phyloP scores from a whole-genome alignment of 2,888 invertebrate genomes.

The Podotricha telesiphe region DNA sequence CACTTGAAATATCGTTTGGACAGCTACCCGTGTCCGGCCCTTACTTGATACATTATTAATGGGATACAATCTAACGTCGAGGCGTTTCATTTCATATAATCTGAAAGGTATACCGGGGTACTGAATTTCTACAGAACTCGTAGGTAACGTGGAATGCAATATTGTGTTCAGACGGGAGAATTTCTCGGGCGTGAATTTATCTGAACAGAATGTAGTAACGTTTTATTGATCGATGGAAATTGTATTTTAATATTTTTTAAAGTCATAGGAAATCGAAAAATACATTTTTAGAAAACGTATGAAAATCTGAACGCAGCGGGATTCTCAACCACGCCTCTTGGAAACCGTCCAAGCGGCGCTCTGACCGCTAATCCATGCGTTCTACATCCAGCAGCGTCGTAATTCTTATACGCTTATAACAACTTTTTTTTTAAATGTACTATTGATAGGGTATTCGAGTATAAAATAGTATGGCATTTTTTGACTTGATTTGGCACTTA shows the following conservation, averaged over 20 bases:
- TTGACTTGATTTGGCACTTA: too few relatives aligned
- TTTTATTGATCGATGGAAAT: background rate
- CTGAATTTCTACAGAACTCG: slow-evolving; percentile 12
- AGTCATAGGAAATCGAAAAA: too few relatives aligned
- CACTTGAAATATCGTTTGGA: slow-evolving; percentile 11
- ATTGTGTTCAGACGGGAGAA: background rate
- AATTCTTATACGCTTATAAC: too few relatives aligned
- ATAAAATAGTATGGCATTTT: too few relatives aligned
- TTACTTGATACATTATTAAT: slow-evolving; percentile 13
- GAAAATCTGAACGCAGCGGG: too few relatives aligned
- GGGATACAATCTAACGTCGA: background rate
- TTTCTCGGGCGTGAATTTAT: slow-evolving; percentile 6
- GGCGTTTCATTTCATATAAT: slow-evolving; percentile 14
- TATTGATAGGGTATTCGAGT: too few relatives aligned
- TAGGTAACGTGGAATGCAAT: slow-evolving; percentile 6
- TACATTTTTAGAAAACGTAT: too few relatives aligned
- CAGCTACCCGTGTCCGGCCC: background rate
- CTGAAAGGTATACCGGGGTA: background rate
- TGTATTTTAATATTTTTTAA: background rate
- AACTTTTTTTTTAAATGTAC: too few relatives aligned
- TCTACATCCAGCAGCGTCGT: too few relatives aligned
- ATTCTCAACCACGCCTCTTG: too few relatives aligned
- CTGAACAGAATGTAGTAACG: background rate
- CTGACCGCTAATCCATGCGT: too few relatives aligned
- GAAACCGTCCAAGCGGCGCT: too few relatives aligned